Evolutionary conservation across 1,140 invertebrate species (phyloP), one percentile per base, ranked within the genome.

Genomic region (Dolichoris vasculosae): DNA sequence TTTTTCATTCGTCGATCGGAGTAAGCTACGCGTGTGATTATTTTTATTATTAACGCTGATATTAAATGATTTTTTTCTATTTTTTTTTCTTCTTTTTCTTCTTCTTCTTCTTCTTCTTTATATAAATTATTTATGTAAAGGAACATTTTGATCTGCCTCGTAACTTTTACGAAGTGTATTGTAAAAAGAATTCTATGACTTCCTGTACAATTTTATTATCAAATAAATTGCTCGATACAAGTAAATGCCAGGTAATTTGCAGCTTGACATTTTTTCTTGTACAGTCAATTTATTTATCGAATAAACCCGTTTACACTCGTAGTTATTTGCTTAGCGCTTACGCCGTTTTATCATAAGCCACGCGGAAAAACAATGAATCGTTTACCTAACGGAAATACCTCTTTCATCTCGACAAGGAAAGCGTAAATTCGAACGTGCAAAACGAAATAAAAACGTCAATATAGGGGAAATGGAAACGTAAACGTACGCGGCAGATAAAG

Each of bases 181-280:
- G 23, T 26, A 35, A 59, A 79, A 73, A 69, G 48, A 84, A 59
- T 55, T 71, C 17, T 43, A 46, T 30, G 48, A 79, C 76, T 84
- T 84, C 83, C 83, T 84, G 83, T 51, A 84, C 76, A 71, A 84
- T 79, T 79, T 84, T 84, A 84, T 84, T 79, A 79, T 79, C 63
- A 71, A 84, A 79, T 71, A 78, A 79, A 84, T 79, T 79, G 83
- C 48, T 84, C 83, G 83, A 79, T 69, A 30, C 76, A 38, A 78
- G 83, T 84, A 78, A 84, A 84, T 55, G 83, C 63, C 46, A 55
- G 40, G 83, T 76, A 84, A 84, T 84, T 84, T 84, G 51, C 78
- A 80, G 26, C 23, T 64, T 30, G 78, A 46, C 59, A 64, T n/a
- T 80, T 78, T 78, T 78, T 59, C 76, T 78, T 63, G 32, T 51